phyloP scores from a whole-genome alignment of 1,140 invertebrate genomes.

The Atta texana region DNA sequence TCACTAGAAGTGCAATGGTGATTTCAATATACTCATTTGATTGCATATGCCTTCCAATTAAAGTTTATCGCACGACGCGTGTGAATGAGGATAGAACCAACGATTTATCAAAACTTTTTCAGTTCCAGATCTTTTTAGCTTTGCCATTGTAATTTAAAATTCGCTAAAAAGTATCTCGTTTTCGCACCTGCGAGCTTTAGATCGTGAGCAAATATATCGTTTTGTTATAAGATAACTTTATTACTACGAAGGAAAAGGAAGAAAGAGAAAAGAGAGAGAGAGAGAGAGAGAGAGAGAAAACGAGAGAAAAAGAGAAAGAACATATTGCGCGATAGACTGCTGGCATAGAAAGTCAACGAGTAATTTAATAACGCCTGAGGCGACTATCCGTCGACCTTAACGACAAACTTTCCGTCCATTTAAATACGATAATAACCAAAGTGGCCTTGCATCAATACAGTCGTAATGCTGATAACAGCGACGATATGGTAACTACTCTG shows the following conservation, averaged over 20 bases:
- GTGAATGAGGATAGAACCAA: not conserved
- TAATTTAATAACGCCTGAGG: slow-evolving; percentile 67
- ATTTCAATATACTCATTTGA: slow-evolving; percentile 11
- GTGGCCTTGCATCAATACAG: slow-evolving; percentile 39
- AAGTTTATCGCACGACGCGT: slow-evolving; percentile 16
- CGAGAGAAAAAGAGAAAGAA: not conserved
- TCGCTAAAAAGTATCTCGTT: not conserved
- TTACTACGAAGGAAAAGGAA: not conserved
- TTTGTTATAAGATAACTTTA: slow-evolving; percentile 10
- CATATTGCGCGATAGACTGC: not conserved
- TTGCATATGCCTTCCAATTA: slow-evolving; percentile 25
- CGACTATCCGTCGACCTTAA: slow-evolving; percentile 42
- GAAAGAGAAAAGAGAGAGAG: not conserved
- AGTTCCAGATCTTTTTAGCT: not conserved
- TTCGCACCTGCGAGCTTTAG: slow-evolving; percentile 8
- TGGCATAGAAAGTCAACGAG: slow-evolving; percentile 38
- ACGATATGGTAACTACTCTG: slow-evolving; percentile 60
- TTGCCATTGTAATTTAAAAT: not conserved
- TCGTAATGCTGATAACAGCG: slow-evolving; percentile 54
- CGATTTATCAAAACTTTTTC: not conserved
- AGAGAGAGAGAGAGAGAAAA: not conserved
- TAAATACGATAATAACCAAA: slow-evolving; percentile 64
- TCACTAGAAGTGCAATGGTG: not conserved
- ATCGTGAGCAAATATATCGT: not conserved
- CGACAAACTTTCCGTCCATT: slow-evolving; percentile 57